A percentile compares a stretch with the other conserved stretches of the same genome.
Evolutionary conservation across 2,888 invertebrate genomes (phyloP).

Genomic region (Campoplex nolae): DNA sequence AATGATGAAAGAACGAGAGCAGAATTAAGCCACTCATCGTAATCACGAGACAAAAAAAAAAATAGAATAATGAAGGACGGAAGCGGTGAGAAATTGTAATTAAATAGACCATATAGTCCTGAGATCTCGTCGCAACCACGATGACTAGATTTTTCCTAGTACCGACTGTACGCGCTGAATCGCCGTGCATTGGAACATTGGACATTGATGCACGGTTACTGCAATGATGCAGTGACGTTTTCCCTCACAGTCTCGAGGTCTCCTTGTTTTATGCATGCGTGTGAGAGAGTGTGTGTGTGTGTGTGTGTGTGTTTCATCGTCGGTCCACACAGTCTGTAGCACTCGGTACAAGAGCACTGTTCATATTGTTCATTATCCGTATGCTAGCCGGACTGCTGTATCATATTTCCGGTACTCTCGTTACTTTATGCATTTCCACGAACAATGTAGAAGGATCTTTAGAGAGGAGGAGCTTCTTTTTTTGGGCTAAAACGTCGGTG

Average conservation of each 20-base stretch:
- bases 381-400: neutral
- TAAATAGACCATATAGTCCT: conserved; percentile 15
- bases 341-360: neutral
- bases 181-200: conserved; percentile 8
- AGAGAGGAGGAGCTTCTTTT: neutral
- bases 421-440: conserved; percentile 20
- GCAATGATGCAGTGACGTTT: conserved; percentile 15
- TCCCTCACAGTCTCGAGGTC: conserved; percentile 1
- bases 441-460: conserved; percentile 4
- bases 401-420: conserved; percentile 30
- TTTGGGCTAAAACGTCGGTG: neutral
- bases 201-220: conserved; percentile 45
- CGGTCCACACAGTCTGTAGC: neutral
- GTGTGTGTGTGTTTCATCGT: neutral
- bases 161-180: neutral
- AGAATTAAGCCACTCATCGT: neutral
- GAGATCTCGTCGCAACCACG: conserved; percentile 24
- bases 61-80: conserved; percentile 21
- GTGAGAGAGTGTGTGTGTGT: neutral
- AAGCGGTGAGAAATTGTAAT: conserved; percentile 52
- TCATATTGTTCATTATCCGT: neutral
- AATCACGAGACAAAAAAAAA: conserved; percentile 29
- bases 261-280: conserved; percentile 16
- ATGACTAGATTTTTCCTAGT: conserved; percentile 63
- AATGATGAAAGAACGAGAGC: neutral